phyloP scores from a whole-genome alignment of 2,888 invertebrate genomes.

The Drosophila neoperkinsi region DNA sequence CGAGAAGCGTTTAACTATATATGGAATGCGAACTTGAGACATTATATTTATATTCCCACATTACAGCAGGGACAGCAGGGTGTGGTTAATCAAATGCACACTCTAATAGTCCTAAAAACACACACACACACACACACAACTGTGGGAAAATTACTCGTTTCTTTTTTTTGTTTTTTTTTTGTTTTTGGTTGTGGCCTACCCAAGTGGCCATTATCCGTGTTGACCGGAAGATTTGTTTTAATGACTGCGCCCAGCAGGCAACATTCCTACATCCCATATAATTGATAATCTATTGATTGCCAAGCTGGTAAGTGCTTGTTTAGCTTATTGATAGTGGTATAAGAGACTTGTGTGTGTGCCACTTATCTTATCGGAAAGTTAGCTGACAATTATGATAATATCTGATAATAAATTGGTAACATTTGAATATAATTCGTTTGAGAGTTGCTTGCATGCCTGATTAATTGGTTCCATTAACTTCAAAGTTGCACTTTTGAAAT shows the following conservation, averaged over 20 bases:
- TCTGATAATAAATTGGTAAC: neutral
- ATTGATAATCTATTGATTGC: conserved; percentile 30
- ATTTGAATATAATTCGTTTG: neutral
- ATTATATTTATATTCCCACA: conserved; percentile 60
- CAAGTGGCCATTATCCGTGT: conserved; percentile 61
- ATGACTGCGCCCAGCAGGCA: conserved; percentile 20
- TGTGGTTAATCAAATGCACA: conserved; percentile 68
- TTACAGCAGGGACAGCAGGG: conserved; percentile 36
- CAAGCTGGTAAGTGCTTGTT: conserved; percentile 15
- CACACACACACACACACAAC: conserved; percentile 18
- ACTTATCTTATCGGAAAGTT: conserved; percentile 1
- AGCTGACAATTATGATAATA: conserved; percentile 4
- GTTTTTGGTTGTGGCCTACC: conserved; percentile 12
- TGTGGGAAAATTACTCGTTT: conserved; percentile 33
- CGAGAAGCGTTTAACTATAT: conserved; percentile 47
- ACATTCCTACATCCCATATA: conserved; percentile 16
- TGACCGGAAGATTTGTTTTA: conserved; percentile 51
- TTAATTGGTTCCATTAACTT: neutral
- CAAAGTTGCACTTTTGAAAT: neutral
- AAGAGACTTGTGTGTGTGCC: neutral
- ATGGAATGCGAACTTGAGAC: conserved; percentile 57
- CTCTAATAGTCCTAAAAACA: neutral
- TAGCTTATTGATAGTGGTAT: neutral
- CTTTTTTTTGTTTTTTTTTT: neutral
- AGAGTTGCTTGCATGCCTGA: neutral